Conservation (phyloP, 2,797 vertebrate species). For the Alosa sapidissima region DNA sequence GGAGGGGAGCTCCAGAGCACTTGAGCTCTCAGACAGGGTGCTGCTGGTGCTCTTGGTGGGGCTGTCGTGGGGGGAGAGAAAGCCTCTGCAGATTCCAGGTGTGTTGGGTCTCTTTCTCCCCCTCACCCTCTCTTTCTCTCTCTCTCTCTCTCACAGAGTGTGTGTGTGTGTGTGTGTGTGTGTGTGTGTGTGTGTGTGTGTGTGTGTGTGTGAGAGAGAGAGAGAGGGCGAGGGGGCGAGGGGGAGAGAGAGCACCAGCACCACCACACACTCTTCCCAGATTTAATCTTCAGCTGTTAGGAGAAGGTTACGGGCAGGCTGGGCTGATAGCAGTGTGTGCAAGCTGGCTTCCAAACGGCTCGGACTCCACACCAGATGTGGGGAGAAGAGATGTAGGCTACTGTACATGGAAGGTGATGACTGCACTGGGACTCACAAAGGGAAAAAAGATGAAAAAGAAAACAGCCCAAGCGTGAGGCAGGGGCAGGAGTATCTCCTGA, state of each 20-base stretch:
- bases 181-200: no score
- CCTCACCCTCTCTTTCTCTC: slow-evolving; percentile 19
- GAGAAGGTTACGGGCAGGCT: background rate
- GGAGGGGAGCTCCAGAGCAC: background rate
- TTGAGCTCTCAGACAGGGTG: background rate
- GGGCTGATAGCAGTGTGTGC: background rate
- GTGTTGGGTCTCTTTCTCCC: slow-evolving; percentile 42
- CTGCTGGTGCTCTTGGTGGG: background rate
- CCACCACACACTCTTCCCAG: background rate
- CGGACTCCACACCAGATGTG: background rate
- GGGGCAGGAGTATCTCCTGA: background rate
- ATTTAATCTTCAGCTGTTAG: background rate
- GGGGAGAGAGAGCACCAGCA: background rate
- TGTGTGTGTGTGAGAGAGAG: background rate
- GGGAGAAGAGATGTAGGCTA: background rate
- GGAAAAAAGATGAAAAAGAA: background rate
- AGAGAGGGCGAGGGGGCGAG: background rate
- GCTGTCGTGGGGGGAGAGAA: background rate
- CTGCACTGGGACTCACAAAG: background rate
- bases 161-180: background rate
- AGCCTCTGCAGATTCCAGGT: slow-evolving; percentile 57
- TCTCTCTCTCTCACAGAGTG: background rate
- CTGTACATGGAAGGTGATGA: background rate
- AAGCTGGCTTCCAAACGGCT: background rate
- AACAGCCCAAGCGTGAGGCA: background rate